Evolutionary conservation across 2,797 vertebrate species (phyloP), one percentile per base, ranked within the genome.

Genomic region (Lacerta agilis): DNA sequence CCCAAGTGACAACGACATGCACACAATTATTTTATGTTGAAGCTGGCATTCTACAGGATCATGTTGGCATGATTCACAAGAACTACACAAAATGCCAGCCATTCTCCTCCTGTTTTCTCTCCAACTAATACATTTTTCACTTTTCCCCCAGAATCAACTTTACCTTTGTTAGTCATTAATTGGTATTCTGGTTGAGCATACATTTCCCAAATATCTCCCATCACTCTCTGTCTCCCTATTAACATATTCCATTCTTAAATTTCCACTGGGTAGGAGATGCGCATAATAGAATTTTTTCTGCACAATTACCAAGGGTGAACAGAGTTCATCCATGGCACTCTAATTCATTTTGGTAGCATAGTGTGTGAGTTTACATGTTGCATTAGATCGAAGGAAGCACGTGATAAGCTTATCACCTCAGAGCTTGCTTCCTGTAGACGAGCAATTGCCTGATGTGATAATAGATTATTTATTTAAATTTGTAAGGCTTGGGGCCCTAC

Each of bases 111-210:
- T 29, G 9, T 67, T 49, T 33, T 49, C n/a, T 36, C 61, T 45
- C 49, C 17, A 75, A 8, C 25, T 8, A 36, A 64, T 23, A 61
- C 13, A n/a, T 75, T 75, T 20, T 18, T 45, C 23, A 41, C 25
- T 29, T 25, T 67, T n/a, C 11, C 3, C 15, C 10, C 13, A 27
- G 58, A 85, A 77, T 77, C 38, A 33, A 29, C 79, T 79, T 10
- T 23, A 5, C 41, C 64, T 86, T 79, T 86, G 83, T 79, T 69
- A 55, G 43, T 67, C 64, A 78, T 64, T 86, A 86, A 86, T 86
- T 69, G 85, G 43, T 36, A 67, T 69, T 79, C 64, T 69, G 15
- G 29, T 55, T 69, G 64, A 9, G 41, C 41, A 79, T 86, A 69
- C 8, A 33, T 79, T 73, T 58, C 36, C 41, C 25, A 29, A 77